Evolutionary conservation across 2,888 invertebrate species (phyloP), one percentile per base, ranked within the genome.

Genomic region (Caenorhabditis sp.): DNA sequence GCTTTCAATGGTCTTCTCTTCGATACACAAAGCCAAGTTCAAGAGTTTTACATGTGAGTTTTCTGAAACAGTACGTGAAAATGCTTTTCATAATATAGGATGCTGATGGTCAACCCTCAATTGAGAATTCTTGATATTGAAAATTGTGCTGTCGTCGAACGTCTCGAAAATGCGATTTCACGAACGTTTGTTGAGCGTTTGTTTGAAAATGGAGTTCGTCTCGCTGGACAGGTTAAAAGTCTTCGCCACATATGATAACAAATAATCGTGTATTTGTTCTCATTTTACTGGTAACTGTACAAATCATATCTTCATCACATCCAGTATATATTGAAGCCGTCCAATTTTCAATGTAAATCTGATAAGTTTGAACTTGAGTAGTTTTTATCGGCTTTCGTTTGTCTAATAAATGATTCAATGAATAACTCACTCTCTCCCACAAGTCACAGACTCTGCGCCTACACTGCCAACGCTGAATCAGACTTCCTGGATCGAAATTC

Each of bases 101-200:
- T 68, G 23, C 55, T 73, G 1, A 62, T 73, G 1, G 49, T 58
- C 0, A 62, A 68, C 0, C 68, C 65, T 0, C 65, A 62, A 27
- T 53, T 73, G 14, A 49, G 65, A 55, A 62, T 23, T 37, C 57
- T 73, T 14, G 58, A 43, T 19, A 19, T 73, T 49, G 59, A 65
- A 23, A 73, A 73, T 24, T 73, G 73, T 26, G 68, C 68, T 1
- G 73, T 68, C 17, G 54, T 73, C 26, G 72, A 72, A 14, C 64
- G 66, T 54, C 60, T 73, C 4, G 66, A 65, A 21, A 51, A 58
- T 12, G 51, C 58, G 6, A 10, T 73, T 10, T 65, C 65, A 43
- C n/a, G 53, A 23, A 66, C 27, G 0, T 73, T 73, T 17, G 23
- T 62, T 17, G 59, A 68, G 3, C 54, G 58, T 0, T 19, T 73